Evolutionary conservation across 2,797 vertebrate genomes (phyloP).

Genomic region (Falco rusticolus): DNA sequence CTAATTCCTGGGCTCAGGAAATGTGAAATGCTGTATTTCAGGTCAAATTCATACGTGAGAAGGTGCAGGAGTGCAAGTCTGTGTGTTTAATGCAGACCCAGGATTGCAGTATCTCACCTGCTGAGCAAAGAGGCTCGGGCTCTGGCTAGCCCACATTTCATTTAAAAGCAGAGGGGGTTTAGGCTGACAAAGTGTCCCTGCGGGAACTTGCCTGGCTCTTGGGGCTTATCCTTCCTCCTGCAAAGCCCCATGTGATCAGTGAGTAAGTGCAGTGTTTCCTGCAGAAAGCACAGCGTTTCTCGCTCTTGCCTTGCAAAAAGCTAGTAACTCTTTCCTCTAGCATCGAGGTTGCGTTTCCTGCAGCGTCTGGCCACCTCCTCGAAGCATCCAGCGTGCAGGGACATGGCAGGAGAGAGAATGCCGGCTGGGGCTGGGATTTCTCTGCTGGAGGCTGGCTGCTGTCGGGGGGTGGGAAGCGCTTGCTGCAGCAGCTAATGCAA

Average conservation of each 20-base stretch:
- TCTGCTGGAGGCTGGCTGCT: not conserved
- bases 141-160: rapidly evolving
- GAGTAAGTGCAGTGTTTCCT: constrained; percentile 60
- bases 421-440: not conserved
- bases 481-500: not conserved
- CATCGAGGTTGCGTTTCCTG: not conserved
- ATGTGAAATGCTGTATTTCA: rapidly evolving
- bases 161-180: not conserved
- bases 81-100: not conserved
- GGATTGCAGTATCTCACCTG: not conserved
- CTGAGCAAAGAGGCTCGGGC: not conserved
- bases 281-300: not conserved
- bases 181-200: not conserved
- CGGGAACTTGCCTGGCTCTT: not conserved
- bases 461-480: not conserved
- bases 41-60: rapidly evolving
- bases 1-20: not conserved
- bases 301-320: not conserved
- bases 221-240: constrained; percentile 45
- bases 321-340: not conserved
- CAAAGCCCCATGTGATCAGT: constrained; percentile 46
- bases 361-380: not conserved
- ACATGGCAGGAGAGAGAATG: not conserved
- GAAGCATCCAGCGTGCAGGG: not conserved
- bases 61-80: not conserved